A percentile compares a stretch with the other conserved stretches of the same genome.
Conservation (phyloP, 2,888 invertebrate species). For the Drosophila birchii region DNA sequence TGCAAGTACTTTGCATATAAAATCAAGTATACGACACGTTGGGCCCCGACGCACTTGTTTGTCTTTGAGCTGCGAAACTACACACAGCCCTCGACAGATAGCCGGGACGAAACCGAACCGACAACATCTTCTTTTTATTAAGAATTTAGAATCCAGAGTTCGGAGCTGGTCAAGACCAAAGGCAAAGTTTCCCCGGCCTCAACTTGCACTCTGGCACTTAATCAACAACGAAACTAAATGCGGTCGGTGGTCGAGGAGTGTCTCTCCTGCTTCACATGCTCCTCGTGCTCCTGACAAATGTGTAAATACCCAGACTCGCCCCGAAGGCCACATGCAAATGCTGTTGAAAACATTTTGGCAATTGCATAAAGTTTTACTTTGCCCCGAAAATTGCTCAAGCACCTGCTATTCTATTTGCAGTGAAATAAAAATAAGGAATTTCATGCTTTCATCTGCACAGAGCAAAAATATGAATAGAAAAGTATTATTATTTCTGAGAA, state of each 20-base stretch:
- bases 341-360: constrained; percentile 59
- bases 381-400: constrained; percentile 43
- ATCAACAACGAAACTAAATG: constrained; percentile 55
- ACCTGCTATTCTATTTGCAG: constrained; percentile 34
- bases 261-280: constrained; percentile 34
- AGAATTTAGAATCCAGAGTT: constrained; percentile 5
- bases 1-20: constrained; percentile 52
- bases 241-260: constrained; percentile 44
- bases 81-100: constrained; percentile 1
- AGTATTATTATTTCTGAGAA: too few relatives aligned
- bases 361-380: constrained; percentile 57
- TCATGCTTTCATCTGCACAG: background rate
- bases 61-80: constrained; percentile 11
- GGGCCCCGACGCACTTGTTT: constrained; percentile 7
- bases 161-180: constrained; percentile 28
- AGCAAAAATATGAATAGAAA: background rate
- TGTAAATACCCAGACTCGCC: constrained; percentile 42
- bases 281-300: constrained; percentile 46
- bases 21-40: constrained; percentile 43
- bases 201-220: constrained; percentile 53
- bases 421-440: background rate
- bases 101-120: constrained; percentile 13
- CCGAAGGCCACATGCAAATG: constrained; percentile 54
- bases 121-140: constrained; percentile 36
- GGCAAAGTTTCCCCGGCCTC: constrained; percentile 40